Evolutionary conservation across 1,140 invertebrate species (phyloP), one percentile per base, ranked within the genome.

Genomic region (Caenorhabditis latens): DNA sequence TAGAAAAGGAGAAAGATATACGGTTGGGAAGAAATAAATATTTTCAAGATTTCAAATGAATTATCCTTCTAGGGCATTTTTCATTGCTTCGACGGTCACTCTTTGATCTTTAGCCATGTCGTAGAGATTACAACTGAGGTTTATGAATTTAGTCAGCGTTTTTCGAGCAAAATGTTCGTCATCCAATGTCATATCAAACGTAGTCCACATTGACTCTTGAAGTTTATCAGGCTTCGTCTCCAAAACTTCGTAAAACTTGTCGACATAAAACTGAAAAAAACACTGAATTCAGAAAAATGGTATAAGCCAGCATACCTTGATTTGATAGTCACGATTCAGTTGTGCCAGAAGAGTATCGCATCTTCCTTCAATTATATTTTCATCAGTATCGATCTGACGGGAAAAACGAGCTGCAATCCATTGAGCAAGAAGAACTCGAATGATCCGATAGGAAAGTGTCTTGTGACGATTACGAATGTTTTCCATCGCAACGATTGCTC

Each of bases 391-490:
- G n/a, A 79, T 50, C 24, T 79, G 46, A 46, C 71, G 71, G 11
- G 71, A 79, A 9, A 43, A 79, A 19, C 71, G 32, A 8, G 71
- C 43, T 21, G 19, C 71, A 53, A 79, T 79, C 71, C 71, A 79
- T 50, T 79, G 71, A 50, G 71, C 71, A 3, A 79, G 40, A 14
- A 79, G 14, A 24, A 79, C n/a, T 11, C 71, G 43, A 21, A 79
- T 42, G 40, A 79, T 79, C 19, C 71, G 32, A 24, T 79, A 79
- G 8, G 71, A 79, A 40, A 79, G 43, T 19, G 71, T 50, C 24
- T 79, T 79, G 21, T 79, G 71, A 21, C 71, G 71, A 79, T 79
- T 79, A 50, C 71, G 71, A 79, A 79, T 79, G n/a, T 43, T 79
- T n/a, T 79, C 71, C 46, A 79, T 79, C n/a, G 32, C 14, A 48